Percentiles rank a stretch among this genome's conserved stretches.
Evolutionary conservation across 2,113 vertebrate species (phyloP).

Genomic region (Recurvirostra avosetta): DNA sequence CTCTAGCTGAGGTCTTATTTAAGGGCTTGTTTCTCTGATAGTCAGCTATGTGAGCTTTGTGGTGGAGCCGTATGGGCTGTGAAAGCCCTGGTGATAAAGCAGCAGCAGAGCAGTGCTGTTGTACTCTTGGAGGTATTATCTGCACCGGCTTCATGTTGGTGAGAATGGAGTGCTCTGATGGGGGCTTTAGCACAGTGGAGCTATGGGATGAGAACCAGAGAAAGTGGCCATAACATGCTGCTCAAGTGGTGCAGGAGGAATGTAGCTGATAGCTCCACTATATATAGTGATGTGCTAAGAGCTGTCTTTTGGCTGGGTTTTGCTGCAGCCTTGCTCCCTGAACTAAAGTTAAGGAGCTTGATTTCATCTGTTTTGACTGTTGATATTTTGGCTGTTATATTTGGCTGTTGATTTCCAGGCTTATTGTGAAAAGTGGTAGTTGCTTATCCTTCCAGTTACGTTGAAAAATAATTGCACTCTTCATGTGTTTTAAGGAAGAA

Average conservation of each 20-base stretch:
- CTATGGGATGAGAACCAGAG: background rate
- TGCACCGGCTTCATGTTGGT: fast-evolving
- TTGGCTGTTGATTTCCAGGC: background rate
- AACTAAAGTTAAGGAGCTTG: background rate
- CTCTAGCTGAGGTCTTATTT: background rate
- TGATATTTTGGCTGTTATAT: background rate
- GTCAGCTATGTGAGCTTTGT: fast-evolving
- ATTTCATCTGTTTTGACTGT: background rate
- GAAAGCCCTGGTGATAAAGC: background rate
- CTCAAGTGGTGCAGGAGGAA: background rate
- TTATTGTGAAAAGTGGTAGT: background rate
- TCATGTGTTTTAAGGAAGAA: background rate
- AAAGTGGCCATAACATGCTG: fast-evolving
- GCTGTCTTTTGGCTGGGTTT: background rate
- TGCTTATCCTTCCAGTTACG: background rate
- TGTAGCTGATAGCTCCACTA: background rate
- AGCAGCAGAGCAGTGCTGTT: background rate
- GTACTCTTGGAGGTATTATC: background rate
- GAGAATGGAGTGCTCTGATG: background rate
- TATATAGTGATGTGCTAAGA: background rate
- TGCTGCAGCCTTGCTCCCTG: background rate
- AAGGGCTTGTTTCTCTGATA: background rate
- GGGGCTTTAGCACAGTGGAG: fast-evolving
- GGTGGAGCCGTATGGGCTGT: fast-evolving
- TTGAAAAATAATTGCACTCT: background rate